phyloP scores from a whole-genome alignment of 2,888 invertebrate species.

The Diloba caeruleocephala region DNA sequence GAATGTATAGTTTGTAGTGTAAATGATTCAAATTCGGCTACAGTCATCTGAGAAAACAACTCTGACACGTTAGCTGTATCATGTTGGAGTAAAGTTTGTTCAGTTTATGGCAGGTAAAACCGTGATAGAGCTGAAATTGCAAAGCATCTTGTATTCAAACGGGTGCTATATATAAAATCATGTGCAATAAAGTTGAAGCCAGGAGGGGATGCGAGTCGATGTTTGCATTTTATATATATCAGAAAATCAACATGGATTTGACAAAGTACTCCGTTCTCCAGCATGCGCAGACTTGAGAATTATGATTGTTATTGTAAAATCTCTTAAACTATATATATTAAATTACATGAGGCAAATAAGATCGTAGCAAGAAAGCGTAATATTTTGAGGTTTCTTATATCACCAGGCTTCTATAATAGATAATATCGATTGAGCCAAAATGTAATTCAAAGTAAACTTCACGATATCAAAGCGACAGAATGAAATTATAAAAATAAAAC shows the following conservation, averaged over 20 bases:
- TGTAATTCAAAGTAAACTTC: constrained; percentile 78
- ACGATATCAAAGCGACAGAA: constrained; percentile 53
- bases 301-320: constrained; percentile 53
- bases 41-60: constrained; percentile 78
- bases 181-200: constrained; percentile 82
- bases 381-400: constrained; percentile 63
- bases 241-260: constrained; percentile 15
- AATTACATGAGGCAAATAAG: constrained; percentile 71
- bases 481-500: constrained; percentile 50
- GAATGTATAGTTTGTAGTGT: constrained; percentile 67
- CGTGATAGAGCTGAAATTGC: constrained; percentile 74
- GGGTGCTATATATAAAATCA: constrained; percentile 71
- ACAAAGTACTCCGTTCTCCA: constrained; percentile 63
- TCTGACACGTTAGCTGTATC: constrained; percentile 65
- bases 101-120: constrained; percentile 65
- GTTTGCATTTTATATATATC: constrained; percentile 47
- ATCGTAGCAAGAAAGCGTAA: constrained; percentile 75
- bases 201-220: constrained; percentile 63
- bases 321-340: constrained; percentile 64
- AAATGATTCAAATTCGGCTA: constrained; percentile 75
- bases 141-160: constrained; percentile 73
- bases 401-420: constrained; percentile 78
- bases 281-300: constrained; percentile 79
- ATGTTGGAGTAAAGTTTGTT: constrained; percentile 60
- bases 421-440: constrained; percentile 83